These are phyloP conservation scores for Apostichopus californicus DNA, from an alignment of 35 echinoderm and acorn worm genomes.

Conservation along the genomic window DNA sequence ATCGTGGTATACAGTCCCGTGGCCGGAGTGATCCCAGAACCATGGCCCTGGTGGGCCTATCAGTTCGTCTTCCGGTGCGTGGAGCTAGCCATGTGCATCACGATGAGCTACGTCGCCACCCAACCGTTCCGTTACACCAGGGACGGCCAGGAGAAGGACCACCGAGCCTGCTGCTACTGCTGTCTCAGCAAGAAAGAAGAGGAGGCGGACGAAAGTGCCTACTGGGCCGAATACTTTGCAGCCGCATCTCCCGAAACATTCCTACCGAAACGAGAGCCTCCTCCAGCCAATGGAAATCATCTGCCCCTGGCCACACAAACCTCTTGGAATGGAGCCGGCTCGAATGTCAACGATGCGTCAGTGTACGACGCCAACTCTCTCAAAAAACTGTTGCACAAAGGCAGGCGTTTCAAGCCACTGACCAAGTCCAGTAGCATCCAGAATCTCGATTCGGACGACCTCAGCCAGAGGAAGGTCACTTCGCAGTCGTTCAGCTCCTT, in stretches of 20 bases:
- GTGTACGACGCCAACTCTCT: conserved; percentile 18
- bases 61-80: conserved; percentile 79
- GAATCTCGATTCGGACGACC: not conserved
- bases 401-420: conserved; percentile 5
- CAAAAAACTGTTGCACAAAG: conserved; percentile 13
- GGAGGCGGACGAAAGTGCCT: not conserved
- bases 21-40: conserved; percentile 70
- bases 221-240: conserved; percentile 38
- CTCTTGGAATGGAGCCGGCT: not conserved
- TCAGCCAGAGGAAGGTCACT: conserved; percentile 26
- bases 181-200: not conserved
- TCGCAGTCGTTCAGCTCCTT: conserved; percentile 37
- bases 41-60: conserved; percentile 95
- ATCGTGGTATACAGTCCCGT: conserved; percentile 85
- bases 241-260: conserved; percentile 25
- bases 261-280: conserved; percentile 4
- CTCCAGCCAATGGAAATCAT: not conserved
- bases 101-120: conserved; percentile 97
- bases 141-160: conserved; percentile 73
- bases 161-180: not conserved
- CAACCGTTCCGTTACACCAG: conserved; percentile 90
- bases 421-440: conserved; percentile 1
- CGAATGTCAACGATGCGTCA: conserved; percentile 17
- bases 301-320: not conserved
- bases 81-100: conserved; percentile 92